Conservation (phyloP, 2,113 vertebrate species). For the Larimichthys polyactis region DNA sequence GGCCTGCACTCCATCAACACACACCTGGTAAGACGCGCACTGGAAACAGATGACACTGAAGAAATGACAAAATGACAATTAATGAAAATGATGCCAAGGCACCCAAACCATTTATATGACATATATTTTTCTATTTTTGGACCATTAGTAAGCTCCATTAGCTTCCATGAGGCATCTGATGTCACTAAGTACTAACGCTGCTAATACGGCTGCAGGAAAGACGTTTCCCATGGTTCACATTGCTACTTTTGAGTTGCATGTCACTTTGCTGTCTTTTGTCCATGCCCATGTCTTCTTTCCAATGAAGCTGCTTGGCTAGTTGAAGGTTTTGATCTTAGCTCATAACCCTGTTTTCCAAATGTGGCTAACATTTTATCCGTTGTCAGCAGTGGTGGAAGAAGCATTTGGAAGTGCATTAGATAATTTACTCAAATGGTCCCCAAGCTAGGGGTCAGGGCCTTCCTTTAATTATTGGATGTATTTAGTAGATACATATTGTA, state of each 20-base stretch:
- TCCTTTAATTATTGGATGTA: neutral
- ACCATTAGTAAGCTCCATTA: neutral
- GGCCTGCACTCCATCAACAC: constrained; percentile 97
- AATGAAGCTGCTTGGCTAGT: neutral
- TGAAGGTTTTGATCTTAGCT: neutral
- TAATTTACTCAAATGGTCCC: neutral
- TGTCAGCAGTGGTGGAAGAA: neutral
- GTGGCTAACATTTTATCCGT: neutral
- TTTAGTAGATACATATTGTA: too few species aligned
- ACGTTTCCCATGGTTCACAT: neutral
- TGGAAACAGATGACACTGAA: neutral
- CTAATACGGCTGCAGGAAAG: neutral
- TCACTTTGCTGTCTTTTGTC: neutral
- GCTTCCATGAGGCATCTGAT: neutral
- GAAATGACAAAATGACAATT: neutral
- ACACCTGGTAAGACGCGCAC: constrained; percentile 88
- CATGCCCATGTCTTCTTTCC: neutral
- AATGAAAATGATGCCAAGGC: neutral
- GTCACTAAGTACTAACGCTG: neutral
- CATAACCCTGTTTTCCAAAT: neutral
- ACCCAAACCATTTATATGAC: neutral
- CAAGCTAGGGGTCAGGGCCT: neutral
- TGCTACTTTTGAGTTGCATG: neutral
- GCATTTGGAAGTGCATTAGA: neutral
- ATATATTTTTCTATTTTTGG: neutral